Evolutionary conservation across 2,113 vertebrate species (phyloP).

Genomic region (Isichthys henryi): DNA sequence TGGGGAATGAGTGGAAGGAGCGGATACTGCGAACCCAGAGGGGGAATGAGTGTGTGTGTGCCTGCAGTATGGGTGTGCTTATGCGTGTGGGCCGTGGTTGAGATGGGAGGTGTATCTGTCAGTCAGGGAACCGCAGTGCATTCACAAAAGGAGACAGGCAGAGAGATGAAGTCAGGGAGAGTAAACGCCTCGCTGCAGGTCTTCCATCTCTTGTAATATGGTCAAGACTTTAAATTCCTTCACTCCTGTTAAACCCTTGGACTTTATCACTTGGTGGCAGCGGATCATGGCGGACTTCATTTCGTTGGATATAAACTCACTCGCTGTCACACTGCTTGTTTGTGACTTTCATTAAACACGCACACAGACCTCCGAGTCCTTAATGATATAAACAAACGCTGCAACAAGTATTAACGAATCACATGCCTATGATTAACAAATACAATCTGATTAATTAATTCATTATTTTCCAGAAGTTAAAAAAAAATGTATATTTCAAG

Average conservation of each 20-base stretch:
- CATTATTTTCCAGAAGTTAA: conserved; percentile 29
- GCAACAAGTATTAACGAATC: conserved; percentile 6
- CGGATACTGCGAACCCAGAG: neutral
- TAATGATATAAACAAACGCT: conserved; percentile 28
- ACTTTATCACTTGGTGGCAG: neutral
- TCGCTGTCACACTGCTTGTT: neutral
- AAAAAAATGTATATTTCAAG: conserved; percentile 22
- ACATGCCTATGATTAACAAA: conserved; percentile 11
- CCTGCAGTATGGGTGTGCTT: neutral
- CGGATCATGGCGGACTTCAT: neutral
- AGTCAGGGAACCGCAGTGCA: neutral
- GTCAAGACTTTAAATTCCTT: conserved; percentile 1
- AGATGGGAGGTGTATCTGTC: neutral
- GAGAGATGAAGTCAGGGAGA: neutral
- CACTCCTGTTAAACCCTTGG: neutral
- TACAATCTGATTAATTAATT: conserved; percentile 25
- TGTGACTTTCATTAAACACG: neutral
- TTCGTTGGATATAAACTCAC: neutral
- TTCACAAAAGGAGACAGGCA: neutral
- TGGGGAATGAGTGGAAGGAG: neutral
- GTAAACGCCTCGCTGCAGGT: neutral
- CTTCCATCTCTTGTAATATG: neutral
- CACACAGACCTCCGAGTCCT: neutral
- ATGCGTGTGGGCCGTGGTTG: neutral
- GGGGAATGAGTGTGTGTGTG: neutral